phyloP scores from a whole-genome alignment of 2,113 vertebrate genomes.

The Podarcis raffonei region DNA sequence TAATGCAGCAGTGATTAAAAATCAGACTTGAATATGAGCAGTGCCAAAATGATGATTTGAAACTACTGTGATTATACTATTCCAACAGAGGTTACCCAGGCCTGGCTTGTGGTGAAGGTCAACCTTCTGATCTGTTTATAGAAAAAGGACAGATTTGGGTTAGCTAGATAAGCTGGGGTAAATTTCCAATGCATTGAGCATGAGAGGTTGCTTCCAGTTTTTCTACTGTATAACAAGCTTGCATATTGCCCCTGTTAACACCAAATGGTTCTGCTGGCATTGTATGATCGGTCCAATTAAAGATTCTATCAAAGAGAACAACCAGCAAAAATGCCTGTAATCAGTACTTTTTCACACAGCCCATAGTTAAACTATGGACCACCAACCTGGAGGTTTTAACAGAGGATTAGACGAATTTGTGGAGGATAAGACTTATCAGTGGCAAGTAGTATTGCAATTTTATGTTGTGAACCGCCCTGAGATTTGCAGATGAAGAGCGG shows the following conservation, averaged over 20 bases:
- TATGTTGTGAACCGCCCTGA: no score
- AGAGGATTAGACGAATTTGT: no score
- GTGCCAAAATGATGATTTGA: conserved; percentile 64
- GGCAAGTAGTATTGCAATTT: no score
- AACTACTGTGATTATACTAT: conserved; percentile 62
- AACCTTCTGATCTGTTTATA: conserved; percentile 11
- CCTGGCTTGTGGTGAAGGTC: conserved; percentile 63
- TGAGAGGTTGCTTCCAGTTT: background rate
- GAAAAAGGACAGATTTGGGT: conserved; percentile 17
- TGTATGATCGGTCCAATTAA: background rate
- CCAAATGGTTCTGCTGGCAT: background rate
- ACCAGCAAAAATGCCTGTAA: background rate
- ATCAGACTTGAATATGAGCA: conserved; percentile 64
- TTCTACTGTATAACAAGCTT: background rate
- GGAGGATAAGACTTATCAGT: no score
- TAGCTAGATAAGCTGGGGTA: conserved; percentile 4
- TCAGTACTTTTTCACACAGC: no score
- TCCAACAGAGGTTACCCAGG: conserved; percentile 44
- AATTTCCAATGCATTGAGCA: conserved; percentile 18
- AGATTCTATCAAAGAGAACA: background rate
- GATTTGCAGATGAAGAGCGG: no score
- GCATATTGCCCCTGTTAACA: background rate
- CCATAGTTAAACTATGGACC: no score
- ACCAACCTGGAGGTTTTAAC: no score
- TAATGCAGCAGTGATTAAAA: conserved; percentile 72